These are phyloP conservation scores for Synanthedon vespiformis DNA, from an alignment of 2,888 invertebrate genomes.

Conservation along the genomic window DNA sequence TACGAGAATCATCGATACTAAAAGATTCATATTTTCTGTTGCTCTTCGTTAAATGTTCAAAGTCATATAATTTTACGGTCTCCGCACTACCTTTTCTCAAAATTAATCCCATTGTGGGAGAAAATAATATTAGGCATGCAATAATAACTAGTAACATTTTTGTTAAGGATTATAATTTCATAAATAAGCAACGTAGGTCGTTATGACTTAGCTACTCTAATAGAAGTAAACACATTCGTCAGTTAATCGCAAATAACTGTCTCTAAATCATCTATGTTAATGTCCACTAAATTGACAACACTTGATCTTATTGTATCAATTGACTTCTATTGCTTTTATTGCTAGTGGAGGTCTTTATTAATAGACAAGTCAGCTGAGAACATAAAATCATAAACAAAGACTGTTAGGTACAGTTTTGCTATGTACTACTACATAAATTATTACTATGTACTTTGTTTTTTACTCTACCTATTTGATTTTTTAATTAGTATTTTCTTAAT, in stretches of 20 bases:
- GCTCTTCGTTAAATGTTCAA: neutral
- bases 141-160: neutral
- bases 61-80: neutral
- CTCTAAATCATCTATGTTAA: neutral
- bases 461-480: too few relatives aligned
- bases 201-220: neutral
- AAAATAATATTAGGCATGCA: neutral
- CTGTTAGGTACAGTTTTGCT: too few relatives aligned
- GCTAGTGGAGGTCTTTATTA: slow-evolving; percentile 3
- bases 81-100: neutral
- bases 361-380: neutral
- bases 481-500: too few relatives aligned
- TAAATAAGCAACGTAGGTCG: neutral
- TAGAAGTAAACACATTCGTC: neutral
- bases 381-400: too few relatives aligned
- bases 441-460: too few relatives aligned
- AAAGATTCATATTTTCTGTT: too few relatives aligned
- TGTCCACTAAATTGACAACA: slow-evolving; percentile 16
- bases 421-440: too few relatives aligned
- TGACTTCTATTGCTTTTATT: slow-evolving; percentile 24
- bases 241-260: too few relatives aligned
- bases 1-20: neutral
- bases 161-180: neutral
- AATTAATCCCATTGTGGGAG: neutral
- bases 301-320: slow-evolving; percentile 38